phyloP scores from a whole-genome alignment of 2,797 vertebrate genomes.

The Phoebastria nigripes region DNA sequence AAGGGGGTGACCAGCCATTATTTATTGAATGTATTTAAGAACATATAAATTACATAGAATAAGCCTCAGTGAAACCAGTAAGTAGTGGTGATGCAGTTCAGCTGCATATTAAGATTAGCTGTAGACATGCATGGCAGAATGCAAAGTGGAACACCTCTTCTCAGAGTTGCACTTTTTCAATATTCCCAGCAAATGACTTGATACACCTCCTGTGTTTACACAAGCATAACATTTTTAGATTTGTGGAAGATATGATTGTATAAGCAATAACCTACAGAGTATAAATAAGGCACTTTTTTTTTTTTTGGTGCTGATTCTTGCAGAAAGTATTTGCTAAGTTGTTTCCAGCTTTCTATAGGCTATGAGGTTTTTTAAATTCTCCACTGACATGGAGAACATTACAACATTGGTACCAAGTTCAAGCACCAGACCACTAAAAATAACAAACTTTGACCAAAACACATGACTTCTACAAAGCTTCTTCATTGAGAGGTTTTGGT shows the following conservation, averaged over 20 bases:
- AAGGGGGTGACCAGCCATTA: not conserved
- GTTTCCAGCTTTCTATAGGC: not conserved
- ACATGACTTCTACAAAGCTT: not conserved
- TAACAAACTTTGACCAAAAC: not conserved
- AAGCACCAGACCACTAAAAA: not conserved
- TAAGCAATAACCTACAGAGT: not conserved
- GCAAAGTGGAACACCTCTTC: not conserved
- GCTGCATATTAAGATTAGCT: not conserved
- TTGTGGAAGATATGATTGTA: not conserved
- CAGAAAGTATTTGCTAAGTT: not conserved
- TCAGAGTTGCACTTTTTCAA: not conserved
- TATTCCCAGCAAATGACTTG: not conserved
- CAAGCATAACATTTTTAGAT: not conserved
- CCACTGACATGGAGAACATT: not conserved
- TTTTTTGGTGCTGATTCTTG: not conserved
- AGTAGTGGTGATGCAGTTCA: not conserved
- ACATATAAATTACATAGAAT: not conserved
- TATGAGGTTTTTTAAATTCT: not conserved
- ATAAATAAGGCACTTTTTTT: not conserved
- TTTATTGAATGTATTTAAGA: not conserved
- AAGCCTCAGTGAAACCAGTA: not conserved
- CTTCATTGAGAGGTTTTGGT: not conserved
- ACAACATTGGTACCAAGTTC: not conserved
- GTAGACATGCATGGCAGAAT: not conserved
- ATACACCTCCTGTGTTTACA: not conserved